phyloP scores from a whole-genome alignment of 2,113 vertebrate species.

The Zosterops japonicus region DNA sequence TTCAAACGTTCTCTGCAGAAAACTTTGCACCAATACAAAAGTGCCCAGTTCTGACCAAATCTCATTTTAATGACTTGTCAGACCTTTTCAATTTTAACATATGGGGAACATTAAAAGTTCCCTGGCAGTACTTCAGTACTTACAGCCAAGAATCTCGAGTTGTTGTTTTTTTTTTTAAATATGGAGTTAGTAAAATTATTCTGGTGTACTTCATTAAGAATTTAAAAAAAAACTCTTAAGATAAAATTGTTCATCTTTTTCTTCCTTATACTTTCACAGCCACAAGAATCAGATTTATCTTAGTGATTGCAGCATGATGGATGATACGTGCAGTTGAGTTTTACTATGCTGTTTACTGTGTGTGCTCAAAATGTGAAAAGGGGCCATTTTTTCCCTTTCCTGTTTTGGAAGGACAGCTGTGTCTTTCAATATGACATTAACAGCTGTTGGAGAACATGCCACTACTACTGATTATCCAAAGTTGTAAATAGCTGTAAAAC shows the following conservation, averaged over 20 bases:
- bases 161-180: not conserved
- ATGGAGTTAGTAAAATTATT: not conserved
- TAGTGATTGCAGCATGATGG: not conserved
- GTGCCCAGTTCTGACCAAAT: not conserved
- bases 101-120: not conserved
- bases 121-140: not conserved
- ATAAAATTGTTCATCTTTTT: not conserved
- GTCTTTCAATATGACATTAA: not conserved
- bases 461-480: not conserved
- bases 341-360: not conserved
- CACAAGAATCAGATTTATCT: not conserved
- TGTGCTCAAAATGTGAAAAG: not conserved
- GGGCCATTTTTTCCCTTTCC: not conserved
- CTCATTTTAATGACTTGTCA: not conserved
- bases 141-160: not conserved
- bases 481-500: not conserved
- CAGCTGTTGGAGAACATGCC: not conserved
- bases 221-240: not conserved
- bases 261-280: not conserved
- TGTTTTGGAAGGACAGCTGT: not conserved
- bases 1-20: not conserved
- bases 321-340: accelerated
- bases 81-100: not conserved
- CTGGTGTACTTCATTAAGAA: not conserved
- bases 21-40: not conserved